Evolutionary conservation across 1,140 invertebrate genomes (phyloP).

Genomic region (Rhopalosiphum maidis): DNA sequence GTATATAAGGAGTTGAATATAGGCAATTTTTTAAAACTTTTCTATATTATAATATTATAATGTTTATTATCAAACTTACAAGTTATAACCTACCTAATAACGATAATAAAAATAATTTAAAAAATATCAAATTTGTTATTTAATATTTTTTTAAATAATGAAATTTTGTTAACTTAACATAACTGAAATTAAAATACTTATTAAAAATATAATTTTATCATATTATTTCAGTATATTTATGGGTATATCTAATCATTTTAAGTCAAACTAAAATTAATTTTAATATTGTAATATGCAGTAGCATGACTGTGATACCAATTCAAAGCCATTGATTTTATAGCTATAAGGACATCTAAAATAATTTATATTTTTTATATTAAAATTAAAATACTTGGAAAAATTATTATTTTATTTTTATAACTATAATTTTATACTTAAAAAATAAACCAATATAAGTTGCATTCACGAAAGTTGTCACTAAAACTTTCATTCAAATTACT

Average conservation of each 20-base stretch:
- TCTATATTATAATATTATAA: background rate
- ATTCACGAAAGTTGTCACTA: background rate
- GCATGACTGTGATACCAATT: background rate
- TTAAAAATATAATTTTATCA: background rate
- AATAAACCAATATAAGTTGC: background rate
- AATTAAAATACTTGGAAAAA: background rate
- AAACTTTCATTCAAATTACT: background rate
- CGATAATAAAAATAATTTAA: background rate
- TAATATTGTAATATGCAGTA: background rate
- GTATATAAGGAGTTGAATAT: background rate
- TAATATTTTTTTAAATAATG: background rate
- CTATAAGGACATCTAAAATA: background rate
- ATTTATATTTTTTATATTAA: background rate
- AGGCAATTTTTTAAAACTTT: background rate
- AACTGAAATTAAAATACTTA: background rate
- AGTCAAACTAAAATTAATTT: background rate
- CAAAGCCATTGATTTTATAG: background rate
- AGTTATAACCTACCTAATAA: background rate
- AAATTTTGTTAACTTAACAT: background rate
- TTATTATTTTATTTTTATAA: constrained; percentile 1
- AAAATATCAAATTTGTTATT: background rate
- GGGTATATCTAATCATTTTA: background rate
- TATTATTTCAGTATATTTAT: background rate
- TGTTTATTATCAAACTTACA: background rate
- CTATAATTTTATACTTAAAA: background rate